Conservation (phyloP, 2,113 vertebrate species). For the Oreochromis tanganicae region DNA sequence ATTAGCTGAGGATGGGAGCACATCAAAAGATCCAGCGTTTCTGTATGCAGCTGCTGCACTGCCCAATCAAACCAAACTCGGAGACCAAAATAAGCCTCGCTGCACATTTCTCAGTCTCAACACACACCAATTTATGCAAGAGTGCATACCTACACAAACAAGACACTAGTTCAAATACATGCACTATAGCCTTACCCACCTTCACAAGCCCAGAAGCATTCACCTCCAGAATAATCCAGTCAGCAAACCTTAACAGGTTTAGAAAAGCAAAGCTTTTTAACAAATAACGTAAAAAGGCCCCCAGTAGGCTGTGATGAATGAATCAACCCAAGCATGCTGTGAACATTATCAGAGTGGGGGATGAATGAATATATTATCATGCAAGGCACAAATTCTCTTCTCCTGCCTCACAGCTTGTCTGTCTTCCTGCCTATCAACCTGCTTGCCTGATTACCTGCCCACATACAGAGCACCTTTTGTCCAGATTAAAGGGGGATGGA, state of each 20-base stretch:
- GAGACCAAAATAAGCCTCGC: conserved; percentile 9
- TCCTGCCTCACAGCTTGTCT: conserved; percentile 58
- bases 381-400: conserved; percentile 50
- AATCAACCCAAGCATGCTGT: conserved; percentile 54
- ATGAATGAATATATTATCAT: conserved; percentile 65
- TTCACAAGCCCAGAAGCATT: conserved; percentile 5
- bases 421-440: conserved; percentile 51
- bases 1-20: background rate
- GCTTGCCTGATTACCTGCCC: conserved; percentile 55
- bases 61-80: conserved; percentile 37
- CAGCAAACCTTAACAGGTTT: conserved; percentile 38
- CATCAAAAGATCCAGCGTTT: conserved; percentile 14
- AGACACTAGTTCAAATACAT: background rate
- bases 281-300: conserved; percentile 52
- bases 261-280: conserved; percentile 44
- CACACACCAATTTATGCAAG: background rate
- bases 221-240: conserved; percentile 35
- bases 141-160: conserved; percentile 4
- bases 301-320: conserved; percentile 62
- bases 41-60: conserved; percentile 12
- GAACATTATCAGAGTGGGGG: conserved; percentile 56
- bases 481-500: conserved; percentile 18
- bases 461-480: conserved; percentile 52
- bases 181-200: background rate
- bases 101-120: background rate